Base-by-base conservation (phyloP, 2,888 invertebrate genomes). In the Chrysolina haemoptera region DNA sequence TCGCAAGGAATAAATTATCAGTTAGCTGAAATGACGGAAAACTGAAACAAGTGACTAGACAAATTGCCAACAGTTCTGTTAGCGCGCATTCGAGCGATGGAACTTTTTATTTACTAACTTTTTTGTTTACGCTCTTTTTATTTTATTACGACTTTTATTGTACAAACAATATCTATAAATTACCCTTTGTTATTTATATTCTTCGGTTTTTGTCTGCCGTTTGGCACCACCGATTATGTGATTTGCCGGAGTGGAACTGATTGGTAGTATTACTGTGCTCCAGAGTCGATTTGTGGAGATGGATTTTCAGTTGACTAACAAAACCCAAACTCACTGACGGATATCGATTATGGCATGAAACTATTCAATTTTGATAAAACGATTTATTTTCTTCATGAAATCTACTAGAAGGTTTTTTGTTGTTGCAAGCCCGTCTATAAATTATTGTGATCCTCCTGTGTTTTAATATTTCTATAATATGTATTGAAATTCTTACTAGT, bases 21-120 rank as follows among this genome's bases (percentile, higher is more conserved):
- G 62, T 20, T 67, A 53, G 62, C 68, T 62, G 66, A 67, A 71
- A 66, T 67, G 66, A 62, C 62, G 62, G 66, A 67, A 67, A 71
- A 71, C 67, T 66, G 62, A 67, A 66, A 67, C 59, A 71, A 71
- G 71, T 71, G 62, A 71, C 65, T 65, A 71, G 71, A 71, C 67
- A 62, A 71, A 71, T 71, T 66, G 71, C 71, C 48, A 20, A 48
- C 69, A 62, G 69, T 69, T 69, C 50, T 69, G 69, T 69, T 69
- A 48, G 62, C 48, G 62, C 35, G 50, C 48, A 50, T 48, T 62
- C 62, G 62, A 69, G 69, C 62, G 50, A 69, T 69, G 35, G 35
- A 59, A 59, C 59, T 59, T 59, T 59, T 59, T 59, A 59, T 59
- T 59, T 59, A 27, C 59, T 43, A 55, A 50, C 55, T 68, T 68